Conservation (phyloP, 1,140 invertebrate species). For the Drosophila nebulosa region DNA sequence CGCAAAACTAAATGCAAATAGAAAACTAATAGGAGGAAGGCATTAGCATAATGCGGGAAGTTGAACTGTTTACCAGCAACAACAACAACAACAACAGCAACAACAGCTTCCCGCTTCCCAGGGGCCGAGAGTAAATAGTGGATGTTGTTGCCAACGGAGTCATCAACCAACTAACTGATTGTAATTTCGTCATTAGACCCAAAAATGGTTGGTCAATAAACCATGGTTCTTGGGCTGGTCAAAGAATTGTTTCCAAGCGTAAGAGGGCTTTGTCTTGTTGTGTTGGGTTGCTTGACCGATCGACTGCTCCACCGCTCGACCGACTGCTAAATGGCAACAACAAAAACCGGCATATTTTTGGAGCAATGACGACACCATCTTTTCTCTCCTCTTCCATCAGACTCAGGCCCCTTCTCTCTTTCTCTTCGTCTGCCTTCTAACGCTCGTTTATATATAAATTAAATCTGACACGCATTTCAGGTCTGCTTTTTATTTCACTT, state of each 20-base stretch:
- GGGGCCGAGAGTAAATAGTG: not conserved
- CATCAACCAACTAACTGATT: not conserved
- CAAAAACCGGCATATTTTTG: conserved; percentile 55
- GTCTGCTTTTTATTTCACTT: conserved; percentile 36
- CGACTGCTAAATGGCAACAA: conserved; percentile 14
- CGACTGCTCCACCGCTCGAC: conserved; percentile 51
- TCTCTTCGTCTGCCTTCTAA: not conserved
- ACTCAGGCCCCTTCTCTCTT: not conserved
- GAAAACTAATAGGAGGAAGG: conserved; percentile 31
- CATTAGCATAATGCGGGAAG: conserved; percentile 9
- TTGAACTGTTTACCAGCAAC: not conserved
- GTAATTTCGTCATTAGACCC: conserved; percentile 32
- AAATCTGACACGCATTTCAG: conserved; percentile 55
- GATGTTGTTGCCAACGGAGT: not conserved
- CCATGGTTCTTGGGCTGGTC: conserved; percentile 3
- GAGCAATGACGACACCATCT: conserved; percentile 55
- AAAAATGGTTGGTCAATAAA: conserved; percentile 42
- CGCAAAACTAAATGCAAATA: conserved; percentile 48
- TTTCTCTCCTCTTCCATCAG: not conserved
- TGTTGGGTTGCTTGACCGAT: conserved; percentile 26
- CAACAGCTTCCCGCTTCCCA: conserved; percentile 32
- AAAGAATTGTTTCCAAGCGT: not conserved
- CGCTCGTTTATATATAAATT: conserved; percentile 46
- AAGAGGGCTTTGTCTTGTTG: conserved; percentile 36
- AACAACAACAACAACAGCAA: conserved; percentile 6